These are phyloP conservation scores for Columba guinea DNA, from an alignment of 2,797 vertebrate species.

Conservation along the genomic window DNA sequence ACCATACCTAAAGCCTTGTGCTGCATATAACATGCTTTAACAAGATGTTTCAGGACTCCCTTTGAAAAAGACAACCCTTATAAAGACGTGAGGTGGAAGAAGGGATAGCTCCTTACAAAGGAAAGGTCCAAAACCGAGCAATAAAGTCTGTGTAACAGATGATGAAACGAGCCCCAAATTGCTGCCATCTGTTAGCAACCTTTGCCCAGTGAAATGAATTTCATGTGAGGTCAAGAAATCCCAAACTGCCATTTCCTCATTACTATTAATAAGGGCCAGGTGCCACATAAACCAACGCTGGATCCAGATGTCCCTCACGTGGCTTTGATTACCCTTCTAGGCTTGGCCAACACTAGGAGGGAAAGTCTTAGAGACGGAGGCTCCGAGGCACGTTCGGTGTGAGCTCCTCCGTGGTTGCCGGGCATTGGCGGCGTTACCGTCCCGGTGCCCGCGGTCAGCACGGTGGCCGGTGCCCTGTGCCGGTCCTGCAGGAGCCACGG, in stretches of 20 bases:
- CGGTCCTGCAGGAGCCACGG: background rate
- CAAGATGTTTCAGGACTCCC: conserved; percentile 39
- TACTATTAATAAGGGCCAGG: conserved; percentile 53
- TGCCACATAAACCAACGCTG: background rate
- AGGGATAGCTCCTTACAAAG: conserved; percentile 3
- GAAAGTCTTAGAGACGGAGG: background rate
- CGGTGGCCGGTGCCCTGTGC: too few species aligned
- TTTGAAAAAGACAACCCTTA: conserved; percentile 26
- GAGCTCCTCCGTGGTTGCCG: background rate
- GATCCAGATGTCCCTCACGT: conserved; percentile 38
- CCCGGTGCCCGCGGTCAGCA: background rate
- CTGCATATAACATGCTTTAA: background rate
- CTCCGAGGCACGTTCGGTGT: fast-evolving
- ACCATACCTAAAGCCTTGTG: background rate
- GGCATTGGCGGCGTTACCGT: fast-evolving
- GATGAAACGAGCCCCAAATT: conserved; percentile 30
- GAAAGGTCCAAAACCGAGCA: background rate
- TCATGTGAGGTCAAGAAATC: conserved; percentile 60
- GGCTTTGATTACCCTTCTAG: background rate
- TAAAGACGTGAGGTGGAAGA: background rate
- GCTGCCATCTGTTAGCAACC: conserved; percentile 48
- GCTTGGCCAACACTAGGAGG: background rate
- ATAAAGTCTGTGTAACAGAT: conserved; percentile 25
- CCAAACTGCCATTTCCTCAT: conserved; percentile 60
- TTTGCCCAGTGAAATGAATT: conserved; percentile 23